Conservation (phyloP, 1,140 invertebrate species). For the Copidosoma floridanum region DNA sequence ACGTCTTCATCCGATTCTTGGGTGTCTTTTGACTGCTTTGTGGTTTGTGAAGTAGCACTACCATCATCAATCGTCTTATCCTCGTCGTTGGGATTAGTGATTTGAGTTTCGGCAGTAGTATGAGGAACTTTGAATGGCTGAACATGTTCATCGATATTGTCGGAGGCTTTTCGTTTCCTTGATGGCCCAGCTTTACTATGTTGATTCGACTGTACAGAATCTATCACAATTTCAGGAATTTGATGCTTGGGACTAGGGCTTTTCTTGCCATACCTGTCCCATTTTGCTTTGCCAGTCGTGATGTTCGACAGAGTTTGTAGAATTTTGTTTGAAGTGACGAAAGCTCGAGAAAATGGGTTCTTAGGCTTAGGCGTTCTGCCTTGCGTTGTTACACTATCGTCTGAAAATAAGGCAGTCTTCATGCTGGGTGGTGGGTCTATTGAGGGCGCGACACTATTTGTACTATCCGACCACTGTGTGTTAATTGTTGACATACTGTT, state of each 20-base stretch:
- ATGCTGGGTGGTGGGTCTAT: slow-evolving; percentile 42
- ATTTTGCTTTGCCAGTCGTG: slow-evolving; percentile 35
- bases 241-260: not conserved
- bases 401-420: slow-evolving; percentile 34
- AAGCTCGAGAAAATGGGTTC: slow-evolving; percentile 39
- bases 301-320: slow-evolving; percentile 49
- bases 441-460: slow-evolving; percentile 35
- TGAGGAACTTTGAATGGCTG: slow-evolving; percentile 46
- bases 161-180: slow-evolving; percentile 48
- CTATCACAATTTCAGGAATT: not conserved
- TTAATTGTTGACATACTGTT: slow-evolving; percentile 36
- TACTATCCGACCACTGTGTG: slow-evolving; percentile 49
- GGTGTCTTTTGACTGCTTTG: slow-evolving; percentile 18
- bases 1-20: slow-evolving; percentile 36
- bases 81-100: not conserved
- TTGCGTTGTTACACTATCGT: slow-evolving; percentile 33
- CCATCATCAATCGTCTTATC: slow-evolving; percentile 28
- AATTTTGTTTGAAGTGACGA: slow-evolving; percentile 50
- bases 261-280: not conserved
- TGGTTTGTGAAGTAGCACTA: slow-evolving; percentile 24
- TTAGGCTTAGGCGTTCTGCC: slow-evolving; percentile 17
- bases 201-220: not conserved
- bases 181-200: too few relatives aligned
- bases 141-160: slow-evolving; percentile 28
- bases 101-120: not conserved